Evolutionary conservation across 53 echinoderm and acorn worm species (phyloP).

Genomic region (Stichopus horrens): DNA sequence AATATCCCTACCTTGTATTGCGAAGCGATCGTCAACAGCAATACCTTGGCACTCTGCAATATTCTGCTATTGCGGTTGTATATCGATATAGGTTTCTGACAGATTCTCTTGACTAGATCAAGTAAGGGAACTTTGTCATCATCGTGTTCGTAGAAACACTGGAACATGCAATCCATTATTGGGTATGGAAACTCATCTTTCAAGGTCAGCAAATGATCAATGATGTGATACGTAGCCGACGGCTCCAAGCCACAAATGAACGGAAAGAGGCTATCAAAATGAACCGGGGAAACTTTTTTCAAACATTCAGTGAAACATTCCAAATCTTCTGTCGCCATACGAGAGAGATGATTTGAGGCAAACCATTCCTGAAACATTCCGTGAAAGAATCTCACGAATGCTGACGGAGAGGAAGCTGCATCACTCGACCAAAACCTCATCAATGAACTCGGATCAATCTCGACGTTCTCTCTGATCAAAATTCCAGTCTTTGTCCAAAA

Average conservation of each 20-base stretch:
- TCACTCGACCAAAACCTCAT: neutral
- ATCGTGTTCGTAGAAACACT: constrained; percentile 21
- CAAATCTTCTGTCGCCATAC: neutral
- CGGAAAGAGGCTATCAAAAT: constrained; percentile 17
- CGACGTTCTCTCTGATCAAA: constrained; percentile 10
- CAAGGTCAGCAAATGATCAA: constrained; percentile 17
- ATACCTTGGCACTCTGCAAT: constrained; percentile 28
- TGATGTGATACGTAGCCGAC: constrained; percentile 10
- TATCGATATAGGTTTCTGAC: constrained; percentile 26
- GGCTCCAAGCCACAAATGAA: constrained; percentile 38
- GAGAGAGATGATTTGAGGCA: constrained; percentile 13
- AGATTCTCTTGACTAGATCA: neutral
- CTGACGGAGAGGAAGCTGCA: neutral
- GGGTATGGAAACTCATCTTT: constrained; percentile 35
- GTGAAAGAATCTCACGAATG: neutral
- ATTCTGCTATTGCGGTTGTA: constrained; percentile 31
- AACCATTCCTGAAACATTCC: constrained; percentile 38
- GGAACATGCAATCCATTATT: constrained; percentile 31
- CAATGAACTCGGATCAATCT: neutral
- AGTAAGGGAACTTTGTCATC: constrained; percentile 4
- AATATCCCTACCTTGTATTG: neutral
- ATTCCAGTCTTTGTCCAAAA: constrained; percentile 42
- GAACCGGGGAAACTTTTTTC: constrained; percentile 7
- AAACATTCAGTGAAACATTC: neutral
- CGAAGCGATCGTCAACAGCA: constrained; percentile 12